Conservation (phyloP, 2,888 invertebrate species). For the Micoletzkya japonica region DNA sequence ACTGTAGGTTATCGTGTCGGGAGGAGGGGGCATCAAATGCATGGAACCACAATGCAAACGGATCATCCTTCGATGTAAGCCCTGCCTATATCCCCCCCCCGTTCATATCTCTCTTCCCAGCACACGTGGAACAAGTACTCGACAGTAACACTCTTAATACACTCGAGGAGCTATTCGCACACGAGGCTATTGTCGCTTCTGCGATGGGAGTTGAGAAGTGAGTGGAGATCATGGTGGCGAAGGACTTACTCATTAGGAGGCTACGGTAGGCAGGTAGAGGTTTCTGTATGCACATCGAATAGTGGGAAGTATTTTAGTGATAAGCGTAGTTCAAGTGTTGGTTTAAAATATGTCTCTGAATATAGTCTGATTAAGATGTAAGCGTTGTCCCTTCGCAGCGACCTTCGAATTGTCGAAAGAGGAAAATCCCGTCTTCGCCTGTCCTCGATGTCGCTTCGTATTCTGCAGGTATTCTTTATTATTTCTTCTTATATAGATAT, state of each 20-base stretch:
- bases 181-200: conserved; percentile 11
- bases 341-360: no score
- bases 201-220: conserved; percentile 19
- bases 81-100: conserved; percentile 1
- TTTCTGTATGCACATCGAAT: neutral
- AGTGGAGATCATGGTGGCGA: no score
- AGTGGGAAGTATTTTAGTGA: neutral
- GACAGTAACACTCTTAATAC: conserved; percentile 5
- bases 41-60: conserved; percentile 14
- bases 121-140: conserved; percentile 20
- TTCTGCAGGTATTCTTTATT: conserved; percentile 26
- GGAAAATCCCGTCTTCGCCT: neutral
- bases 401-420: neutral
- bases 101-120: conserved; percentile 2
- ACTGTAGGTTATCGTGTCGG: conserved; percentile 8
- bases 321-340: no score
- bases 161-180: conserved; percentile 11
- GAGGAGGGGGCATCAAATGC: conserved; percentile 21
- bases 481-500: no score
- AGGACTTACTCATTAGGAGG: no score
- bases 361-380: no score
- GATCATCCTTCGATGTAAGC: conserved; percentile 4
- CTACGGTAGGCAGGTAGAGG: no score
- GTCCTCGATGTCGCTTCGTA: neutral
- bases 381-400: conserved; percentile 8